Base-by-base conservation (phyloP, 1,140 invertebrate genomes). In the Drosophila micromelanica region DNA sequence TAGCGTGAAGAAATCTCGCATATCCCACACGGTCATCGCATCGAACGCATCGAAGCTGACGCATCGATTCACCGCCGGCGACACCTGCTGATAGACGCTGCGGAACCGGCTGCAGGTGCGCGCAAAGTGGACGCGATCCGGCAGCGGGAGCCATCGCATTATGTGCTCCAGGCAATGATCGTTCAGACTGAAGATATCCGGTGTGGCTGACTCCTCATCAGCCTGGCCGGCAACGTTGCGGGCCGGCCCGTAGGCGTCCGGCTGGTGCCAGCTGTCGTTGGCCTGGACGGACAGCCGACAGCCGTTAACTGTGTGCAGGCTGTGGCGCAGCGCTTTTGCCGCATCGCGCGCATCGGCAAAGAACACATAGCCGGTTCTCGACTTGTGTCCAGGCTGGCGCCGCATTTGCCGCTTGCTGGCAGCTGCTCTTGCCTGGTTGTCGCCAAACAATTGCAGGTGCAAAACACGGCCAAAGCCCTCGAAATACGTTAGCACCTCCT, bases 261-360 rank as follows among this genome's bases (percentile, higher is more conserved):
- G 78, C 32, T 80, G 78, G 62, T 78, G 60, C 78, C 78, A 80
- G 20, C 78, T 80, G 13, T 78, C 63, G 15, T 73, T 57, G 3
- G 68, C 63, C 48, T 70, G 64, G 30, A 71, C 75, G 2, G 32
- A 49, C 17, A 80, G 13, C 1, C 42, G 63, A 0, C 30, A 15
- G 5, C 55, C 56, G 13, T 67, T 51, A 3, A 72, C 5, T 1
- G 5, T 59, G 56, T 73, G 70, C 8, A 11, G 13, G 5, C n/a
- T 40, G 30, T 15, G 15, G 12, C 70, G 49, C 46, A 73, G 12
- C 7, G 57, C 59, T 8, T 45, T 65, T 54, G 56, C 72, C 12
- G 78, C 78, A 23, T 55, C 67, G 1, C 12, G 42, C 1, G 78
- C 12, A 20, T 71, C 37, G 17, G 15, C 23, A 30, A 75, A 80